Conservation (phyloP, 2,797 vertebrate genomes). For the Odontamblyopus rebecca region DNA sequence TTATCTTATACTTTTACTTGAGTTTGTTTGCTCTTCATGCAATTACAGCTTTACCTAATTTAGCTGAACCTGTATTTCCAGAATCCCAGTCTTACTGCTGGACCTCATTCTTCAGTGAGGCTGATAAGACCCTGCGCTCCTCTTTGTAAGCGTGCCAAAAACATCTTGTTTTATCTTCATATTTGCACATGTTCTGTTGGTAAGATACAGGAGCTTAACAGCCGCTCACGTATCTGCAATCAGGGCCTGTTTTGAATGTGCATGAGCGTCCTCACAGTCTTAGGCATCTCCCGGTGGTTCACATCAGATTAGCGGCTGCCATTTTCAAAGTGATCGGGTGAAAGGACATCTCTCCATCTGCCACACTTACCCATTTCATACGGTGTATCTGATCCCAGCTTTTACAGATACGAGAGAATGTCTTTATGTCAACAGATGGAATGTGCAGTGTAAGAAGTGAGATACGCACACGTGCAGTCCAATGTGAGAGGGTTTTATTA, state of each 20-base stretch:
- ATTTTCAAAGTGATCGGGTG: conserved; percentile 19
- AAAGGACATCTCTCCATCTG: conserved; percentile 21
- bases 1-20: too few species aligned
- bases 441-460: neutral
- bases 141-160: neutral
- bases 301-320: conserved; percentile 29
- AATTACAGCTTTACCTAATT: too few species aligned
- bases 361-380: conserved; percentile 3
- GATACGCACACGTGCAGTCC: neutral
- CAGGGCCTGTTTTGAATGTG: conserved; percentile 34
- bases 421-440: neutral
- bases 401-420: neutral
- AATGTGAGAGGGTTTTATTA: neutral
- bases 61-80: neutral
- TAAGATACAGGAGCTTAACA: conserved; percentile 16
- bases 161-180: conserved; percentile 1
- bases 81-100: neutral
- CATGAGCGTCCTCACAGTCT: conserved; percentile 23
- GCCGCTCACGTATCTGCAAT: conserved; percentile 29
- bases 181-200: conserved; percentile 16
- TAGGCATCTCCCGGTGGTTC: conserved; percentile 1
- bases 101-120: neutral
- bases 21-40: too few species aligned
- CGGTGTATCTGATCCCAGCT: too few species aligned
- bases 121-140: neutral